A percentile compares a stretch with the other conserved stretches of the same genome.
phyloP scores from a whole-genome alignment of 2,113 vertebrate species.

The Neodon shergylaensis region DNA sequence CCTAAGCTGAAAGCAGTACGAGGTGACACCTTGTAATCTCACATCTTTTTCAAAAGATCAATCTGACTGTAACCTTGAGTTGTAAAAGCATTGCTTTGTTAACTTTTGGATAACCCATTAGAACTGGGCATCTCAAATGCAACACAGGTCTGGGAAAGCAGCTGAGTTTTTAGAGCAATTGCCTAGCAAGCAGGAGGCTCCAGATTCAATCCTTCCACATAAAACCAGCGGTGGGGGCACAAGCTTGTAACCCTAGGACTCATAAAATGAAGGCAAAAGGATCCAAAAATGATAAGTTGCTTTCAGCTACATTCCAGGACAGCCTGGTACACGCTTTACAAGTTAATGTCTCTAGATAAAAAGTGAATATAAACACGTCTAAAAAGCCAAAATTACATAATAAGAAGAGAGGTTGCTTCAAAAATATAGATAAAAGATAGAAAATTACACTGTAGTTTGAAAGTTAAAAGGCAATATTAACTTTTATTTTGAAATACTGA shows the following conservation, averaged over 20 bases:
- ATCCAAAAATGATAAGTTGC: background rate
- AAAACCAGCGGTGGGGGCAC: background rate
- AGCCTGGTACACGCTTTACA: background rate
- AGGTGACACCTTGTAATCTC: background rate
- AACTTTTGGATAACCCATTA: background rate
- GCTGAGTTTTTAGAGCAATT: background rate
- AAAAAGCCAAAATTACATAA: background rate
- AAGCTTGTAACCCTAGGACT: background rate
- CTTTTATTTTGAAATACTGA: background rate
- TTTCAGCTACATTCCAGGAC: background rate
- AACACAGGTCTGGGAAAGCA: background rate
- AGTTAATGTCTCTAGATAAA: background rate
- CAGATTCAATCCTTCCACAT: background rate
- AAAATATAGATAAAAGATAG: background rate
- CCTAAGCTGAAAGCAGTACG: background rate
- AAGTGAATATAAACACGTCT: background rate
- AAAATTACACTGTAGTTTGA: background rate
- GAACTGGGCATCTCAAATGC: background rate
- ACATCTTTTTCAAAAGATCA: background rate
- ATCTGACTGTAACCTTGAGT: background rate
- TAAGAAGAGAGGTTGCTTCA: background rate
- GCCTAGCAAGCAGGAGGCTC: background rate
- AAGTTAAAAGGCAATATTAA: conserved; percentile 33
- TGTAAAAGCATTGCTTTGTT: background rate
- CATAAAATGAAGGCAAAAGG: background rate